Percentiles rank a stretch among this genome's conserved stretches.
These are phyloP conservation scores for Tachysurus vachellii DNA, from an alignment of 2,113 vertebrate species.

Conservation along the genomic window DNA sequence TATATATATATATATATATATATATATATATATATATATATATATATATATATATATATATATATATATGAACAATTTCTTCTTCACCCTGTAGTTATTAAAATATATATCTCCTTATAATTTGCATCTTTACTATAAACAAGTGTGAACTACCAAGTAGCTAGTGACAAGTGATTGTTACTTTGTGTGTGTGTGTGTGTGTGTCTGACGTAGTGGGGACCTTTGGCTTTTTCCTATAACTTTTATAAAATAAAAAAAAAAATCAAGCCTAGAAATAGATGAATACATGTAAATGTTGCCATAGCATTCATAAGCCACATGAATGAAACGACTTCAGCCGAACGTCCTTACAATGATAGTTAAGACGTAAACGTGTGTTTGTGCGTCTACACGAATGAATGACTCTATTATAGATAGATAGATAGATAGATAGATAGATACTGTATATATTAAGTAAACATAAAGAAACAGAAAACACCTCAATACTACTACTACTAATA, in stretches of 20 bases:
- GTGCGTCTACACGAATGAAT: conserved; percentile 7
- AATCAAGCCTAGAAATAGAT: not conserved
- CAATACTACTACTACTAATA: no score
- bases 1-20: no score
- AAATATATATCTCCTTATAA: not conserved
- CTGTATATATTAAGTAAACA: no score
- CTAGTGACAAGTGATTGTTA: not conserved
- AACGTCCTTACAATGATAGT: not conserved
- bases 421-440: no score
- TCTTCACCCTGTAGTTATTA: not conserved
- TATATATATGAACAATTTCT: not conserved
- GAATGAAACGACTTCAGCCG: not conserved
- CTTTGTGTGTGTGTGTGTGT: not conserved
- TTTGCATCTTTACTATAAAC: not conserved
- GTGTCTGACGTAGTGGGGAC: not conserved
- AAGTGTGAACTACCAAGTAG: not conserved
- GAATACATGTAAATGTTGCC: not conserved
- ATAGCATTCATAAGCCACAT: not conserved
- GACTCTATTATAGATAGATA: no score
- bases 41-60: no score
- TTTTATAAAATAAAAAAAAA: no score
- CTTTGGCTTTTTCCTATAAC: no score
- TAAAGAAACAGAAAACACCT: no score
- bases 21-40: no score
- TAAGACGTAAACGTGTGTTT: not conserved